Percentiles rank a stretch among this genome's conserved stretches.
phyloP scores from a whole-genome alignment of 2,888 invertebrate species.

The Stenotaenia linearis region DNA sequence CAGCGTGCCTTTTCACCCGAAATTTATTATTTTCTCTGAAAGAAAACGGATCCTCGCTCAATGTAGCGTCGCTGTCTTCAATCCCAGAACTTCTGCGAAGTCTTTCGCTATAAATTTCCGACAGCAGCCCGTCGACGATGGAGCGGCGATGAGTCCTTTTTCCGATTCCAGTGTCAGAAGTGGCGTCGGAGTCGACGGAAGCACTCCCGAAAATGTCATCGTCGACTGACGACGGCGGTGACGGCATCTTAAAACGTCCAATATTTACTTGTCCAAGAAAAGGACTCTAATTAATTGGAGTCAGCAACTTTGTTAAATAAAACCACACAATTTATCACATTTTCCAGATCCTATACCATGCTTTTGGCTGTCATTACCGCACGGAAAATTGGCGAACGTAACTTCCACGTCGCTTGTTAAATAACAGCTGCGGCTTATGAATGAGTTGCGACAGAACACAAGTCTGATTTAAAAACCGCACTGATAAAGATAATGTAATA shows the following conservation, averaged over 20 bases:
- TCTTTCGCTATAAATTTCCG: constrained; percentile 32
- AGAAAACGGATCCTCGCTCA: constrained; percentile 24
- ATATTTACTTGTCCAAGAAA: not conserved
- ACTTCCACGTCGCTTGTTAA: not conserved
- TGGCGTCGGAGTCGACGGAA: not conserved
- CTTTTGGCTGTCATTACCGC: too few species aligned
- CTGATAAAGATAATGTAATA: too few species aligned
- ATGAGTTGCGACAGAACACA: not conserved
- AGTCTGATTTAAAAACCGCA: too few species aligned
- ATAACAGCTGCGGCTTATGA: not conserved
- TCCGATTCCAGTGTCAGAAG: not conserved
- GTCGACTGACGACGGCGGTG: constrained; percentile 10
- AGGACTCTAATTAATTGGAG: not conserved
- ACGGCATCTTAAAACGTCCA: not conserved
- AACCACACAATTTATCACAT: not conserved
- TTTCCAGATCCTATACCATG: too few species aligned
- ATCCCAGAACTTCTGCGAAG: constrained; percentile 28
- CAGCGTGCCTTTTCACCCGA: not conserved
- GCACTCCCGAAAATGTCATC: not conserved
- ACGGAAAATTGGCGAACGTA: too few species aligned
- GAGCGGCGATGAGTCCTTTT: not conserved
- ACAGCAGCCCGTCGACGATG: constrained; percentile 32
- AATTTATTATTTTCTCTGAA: not conserved
- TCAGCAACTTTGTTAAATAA: not conserved
- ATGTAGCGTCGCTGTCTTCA: constrained; percentile 33